These are phyloP conservation scores for Cetoscarus ocellatus DNA, from an alignment of 2,797 vertebrate species.

Conservation along the genomic window DNA sequence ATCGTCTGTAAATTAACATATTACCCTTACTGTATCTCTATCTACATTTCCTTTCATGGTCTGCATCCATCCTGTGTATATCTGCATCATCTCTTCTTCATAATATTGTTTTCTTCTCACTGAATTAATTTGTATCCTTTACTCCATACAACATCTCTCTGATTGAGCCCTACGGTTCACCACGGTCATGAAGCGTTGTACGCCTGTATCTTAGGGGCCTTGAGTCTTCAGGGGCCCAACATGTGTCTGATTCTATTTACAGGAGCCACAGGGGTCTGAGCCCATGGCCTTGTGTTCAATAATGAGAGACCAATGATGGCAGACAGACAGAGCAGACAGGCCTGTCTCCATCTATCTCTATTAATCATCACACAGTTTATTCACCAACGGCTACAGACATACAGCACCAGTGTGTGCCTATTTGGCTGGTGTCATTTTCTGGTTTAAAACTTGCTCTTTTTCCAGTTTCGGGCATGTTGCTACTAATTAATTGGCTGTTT, in stretches of 20 bases:
- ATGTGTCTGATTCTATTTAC: conserved; percentile 60
- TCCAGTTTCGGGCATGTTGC: neutral
- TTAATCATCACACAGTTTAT: conserved; percentile 45
- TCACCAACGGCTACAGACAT: conserved; percentile 43
- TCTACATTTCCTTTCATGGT: too few species aligned
- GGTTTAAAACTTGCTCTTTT: conserved; percentile 15
- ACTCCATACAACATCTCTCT: neutral
- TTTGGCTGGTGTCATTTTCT: conserved; percentile 11
- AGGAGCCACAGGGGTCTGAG: conserved; percentile 49
- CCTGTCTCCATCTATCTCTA: conserved; percentile 58
- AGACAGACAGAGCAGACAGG: conserved; percentile 48
- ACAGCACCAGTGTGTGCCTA: neutral
- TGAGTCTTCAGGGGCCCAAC: conserved; percentile 37
- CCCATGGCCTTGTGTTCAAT: conserved; percentile 40
- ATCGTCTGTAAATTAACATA: too few species aligned
- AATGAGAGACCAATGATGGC: conserved; percentile 43
- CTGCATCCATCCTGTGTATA: too few species aligned
- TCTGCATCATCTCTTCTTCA: too few species aligned
- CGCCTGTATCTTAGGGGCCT: conserved; percentile 32
- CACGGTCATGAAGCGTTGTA: conserved; percentile 21
- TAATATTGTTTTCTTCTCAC: too few species aligned
- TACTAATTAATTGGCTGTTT: neutral
- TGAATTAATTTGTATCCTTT: neutral
- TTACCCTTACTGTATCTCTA: too few species aligned
- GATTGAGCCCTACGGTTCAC: conserved; percentile 15